Percentiles rank a stretch among this genome's conserved stretches.
Conservation (phyloP, 2,888 invertebrate genomes). For the Conomelus anceps region DNA sequence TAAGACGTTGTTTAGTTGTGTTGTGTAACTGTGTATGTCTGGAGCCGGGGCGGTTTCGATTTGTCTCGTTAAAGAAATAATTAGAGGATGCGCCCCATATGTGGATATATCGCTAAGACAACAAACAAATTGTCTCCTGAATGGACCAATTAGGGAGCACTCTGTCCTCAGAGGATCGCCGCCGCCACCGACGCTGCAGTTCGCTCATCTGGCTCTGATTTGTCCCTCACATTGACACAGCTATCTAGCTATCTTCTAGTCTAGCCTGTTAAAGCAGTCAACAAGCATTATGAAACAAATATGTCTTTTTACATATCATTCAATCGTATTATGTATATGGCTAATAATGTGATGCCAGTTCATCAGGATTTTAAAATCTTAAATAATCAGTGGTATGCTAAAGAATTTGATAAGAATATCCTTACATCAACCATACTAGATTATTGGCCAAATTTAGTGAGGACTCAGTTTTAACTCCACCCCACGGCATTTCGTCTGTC, state of each 20-base stretch:
- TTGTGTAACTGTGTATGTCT: no score
- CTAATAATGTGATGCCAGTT: no score
- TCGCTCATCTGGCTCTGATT: constrained; percentile 6
- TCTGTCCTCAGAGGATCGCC: background rate
- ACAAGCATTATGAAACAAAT: background rate
- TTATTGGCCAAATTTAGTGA: no score
- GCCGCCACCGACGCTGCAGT: background rate
- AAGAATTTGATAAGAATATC: no score
- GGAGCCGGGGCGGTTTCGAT: constrained; percentile 3
- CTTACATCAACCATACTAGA: no score
- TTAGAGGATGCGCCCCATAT: constrained; percentile 10
- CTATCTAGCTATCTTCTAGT: background rate
- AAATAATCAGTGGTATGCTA: no score
- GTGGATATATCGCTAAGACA: constrained; percentile 7
- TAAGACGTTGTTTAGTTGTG: background rate
- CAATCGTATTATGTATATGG: background rate
- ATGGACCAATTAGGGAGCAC: background rate
- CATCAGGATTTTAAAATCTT: no score
- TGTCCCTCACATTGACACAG: no score
- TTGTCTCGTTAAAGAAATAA: constrained; percentile 11
- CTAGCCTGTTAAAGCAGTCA: background rate
- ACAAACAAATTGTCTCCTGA: constrained; percentile 12
- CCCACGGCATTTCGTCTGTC: no score
- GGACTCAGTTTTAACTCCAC: no score
- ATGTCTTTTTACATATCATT: background rate